Conservation (phyloP, 2,888 invertebrate species). For the Chydorus sphaericus region DNA sequence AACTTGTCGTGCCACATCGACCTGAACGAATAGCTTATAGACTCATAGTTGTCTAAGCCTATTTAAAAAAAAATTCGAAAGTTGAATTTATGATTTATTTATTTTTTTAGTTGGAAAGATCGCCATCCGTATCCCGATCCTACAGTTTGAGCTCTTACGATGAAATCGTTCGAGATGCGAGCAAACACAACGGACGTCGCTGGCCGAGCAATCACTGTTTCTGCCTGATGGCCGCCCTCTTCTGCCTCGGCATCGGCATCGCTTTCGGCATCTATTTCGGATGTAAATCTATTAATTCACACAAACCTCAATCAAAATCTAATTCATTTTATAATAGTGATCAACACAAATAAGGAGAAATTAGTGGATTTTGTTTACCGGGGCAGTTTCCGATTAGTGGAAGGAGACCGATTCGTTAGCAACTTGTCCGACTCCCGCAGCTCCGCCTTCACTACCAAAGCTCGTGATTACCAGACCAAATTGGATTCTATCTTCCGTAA, state of each 20-base stretch:
- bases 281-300: slow-evolving; percentile 37
- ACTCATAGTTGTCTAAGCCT: too few species aligned
- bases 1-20: too few species aligned
- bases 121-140: slow-evolving; percentile 1
- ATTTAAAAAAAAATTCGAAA: too few species aligned
- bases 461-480: slow-evolving; percentile 56
- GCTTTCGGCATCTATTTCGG: slow-evolving; percentile 48
- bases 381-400: slow-evolving; percentile 57
- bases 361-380: slow-evolving; percentile 66
- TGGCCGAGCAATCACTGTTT: slow-evolving; percentile 76
- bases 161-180: slow-evolving; percentile 5
- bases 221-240: slow-evolving; percentile 66
- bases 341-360: not conserved
- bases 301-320: not conserved
- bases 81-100: too few species aligned
- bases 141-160: slow-evolving; percentile 12
- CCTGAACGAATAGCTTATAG: too few species aligned
- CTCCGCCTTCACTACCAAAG: slow-evolving; percentile 52
- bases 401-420: slow-evolving; percentile 51
- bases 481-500: slow-evolving; percentile 57
- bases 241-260: slow-evolving; percentile 59
- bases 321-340: too few species aligned
- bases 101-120: too few species aligned
- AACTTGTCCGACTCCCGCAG: slow-evolving; percentile 51
- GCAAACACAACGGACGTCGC: slow-evolving; percentile 30